Evolutionary conservation across 1,140 invertebrate genomes (phyloP), one percentile per base, ranked within the genome.

Genomic region (Campoletis sonorensis): DNA sequence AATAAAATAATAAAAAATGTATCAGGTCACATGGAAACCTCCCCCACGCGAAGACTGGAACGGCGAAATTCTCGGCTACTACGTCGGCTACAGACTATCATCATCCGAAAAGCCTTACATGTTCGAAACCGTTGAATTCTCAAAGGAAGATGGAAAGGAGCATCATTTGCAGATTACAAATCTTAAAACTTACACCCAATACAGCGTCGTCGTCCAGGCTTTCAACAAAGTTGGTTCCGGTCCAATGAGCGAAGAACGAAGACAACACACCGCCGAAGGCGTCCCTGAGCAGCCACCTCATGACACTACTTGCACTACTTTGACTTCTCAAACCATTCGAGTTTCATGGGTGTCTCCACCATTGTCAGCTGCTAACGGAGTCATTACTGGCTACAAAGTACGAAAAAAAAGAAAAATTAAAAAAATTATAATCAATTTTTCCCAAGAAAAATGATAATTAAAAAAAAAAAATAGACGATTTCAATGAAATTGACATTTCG

Each of bases 181-280:
- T 87, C 92, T 97, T 23, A 96, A 97, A 85, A 98, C 97, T 15
- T 99, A 98, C 92, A 99, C 98, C 0, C 97, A 98, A 90, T 99
- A 99, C 91, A 95, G 96, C 7, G 96, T 99, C 0, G 97, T 98
- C 11, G 97, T 98, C 21, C 97, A 98, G 92, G 97, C 98, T 0
- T 99, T 98, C 89, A 99, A 99, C 91, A 97, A 97, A 91, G 96
- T 98, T 86, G 98, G 98, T 16, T 95, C 96, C 1, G 98, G 98
- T 54, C 98, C 98, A 0, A 95, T 97, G 87, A 97, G 96, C 37
- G 95, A 96, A 67, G 97, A 98, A 90, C 94, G 96, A n/a, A 95
- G 96, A 85, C 97, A 97, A 58, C 97, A 98, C 87, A 98, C 97
- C 4, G 97, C 97, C 16, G 97, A 98, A 94, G 97, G 97, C 64